Evolutionary conservation across 2,797 vertebrate genomes (phyloP), one percentile per base, ranked within the genome.

Genomic region (Lagodon rhomboides): DNA sequence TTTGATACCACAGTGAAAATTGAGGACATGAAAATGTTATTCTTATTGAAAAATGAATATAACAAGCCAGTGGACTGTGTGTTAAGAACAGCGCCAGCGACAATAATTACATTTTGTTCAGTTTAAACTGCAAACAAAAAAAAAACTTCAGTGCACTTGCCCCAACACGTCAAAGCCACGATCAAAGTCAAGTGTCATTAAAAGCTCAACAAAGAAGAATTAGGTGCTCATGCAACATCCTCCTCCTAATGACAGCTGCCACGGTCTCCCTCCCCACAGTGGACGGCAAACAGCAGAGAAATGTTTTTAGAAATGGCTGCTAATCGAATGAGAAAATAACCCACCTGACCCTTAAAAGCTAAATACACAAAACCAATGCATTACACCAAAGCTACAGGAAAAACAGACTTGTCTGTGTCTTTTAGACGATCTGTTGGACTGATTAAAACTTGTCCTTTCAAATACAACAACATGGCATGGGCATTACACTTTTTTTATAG

Each of bases 111-210:
- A 64, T 68, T 6, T 30, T 54, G 5, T 44, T 49, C 30, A 1
- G 47, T 41, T 61, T 23, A 56, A 62, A 55, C 25, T 22, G 47
- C 16, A 2, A n/a, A 38, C 22, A 0, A 0, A 55, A 23, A 54
- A 51, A 27, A 0, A 51, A 8, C 20, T 13, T 12, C 0, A 4
- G 8, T 51, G 64, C 22, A 10, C 6, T 71, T 59, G 51, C 53
- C 16, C 68, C 25, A 43, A 44, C 44, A 70, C 69, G 47, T 56
- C 46, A 11, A 16, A 77, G 49, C 55, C 23, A 44, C 1, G 65
- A 67, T 51, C 51, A 67, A 59, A 75, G n/a, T 71, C 10, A 61
- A 58, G 56, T 23, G 20, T 25, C 20, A 47, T 77, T 34, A 41
- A 12, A 63, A 23, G 27, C 20, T 59, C 58, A 15, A 13, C 46